Evolutionary conservation across 2,797 vertebrate genomes (phyloP), one percentile per base, ranked within the genome.

Genomic region (Paratrypauchen microcephalus): DNA sequence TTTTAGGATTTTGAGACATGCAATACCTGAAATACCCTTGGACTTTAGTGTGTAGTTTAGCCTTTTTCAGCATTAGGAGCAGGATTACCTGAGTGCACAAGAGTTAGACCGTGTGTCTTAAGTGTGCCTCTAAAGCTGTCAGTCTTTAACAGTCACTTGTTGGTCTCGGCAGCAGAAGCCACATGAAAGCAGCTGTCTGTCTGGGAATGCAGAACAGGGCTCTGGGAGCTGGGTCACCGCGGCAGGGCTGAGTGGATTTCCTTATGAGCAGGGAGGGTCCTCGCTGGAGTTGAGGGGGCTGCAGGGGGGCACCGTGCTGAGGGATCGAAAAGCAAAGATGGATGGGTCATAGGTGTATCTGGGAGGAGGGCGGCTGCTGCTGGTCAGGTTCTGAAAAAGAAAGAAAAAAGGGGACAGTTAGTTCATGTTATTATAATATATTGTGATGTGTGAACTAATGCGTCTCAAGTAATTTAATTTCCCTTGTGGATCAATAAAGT

Each of bases 281-380:
- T 96, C 95, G 1, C 91, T 93, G 2, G 93, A 91, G 73, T 91
- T 92, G 81, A 95, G 82, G 0, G 95, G 95, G 83, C 95, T 96
- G 89, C 95, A 92, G 23, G 95, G 94, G 65, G 94, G 95, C 76
- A 92, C 94, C 19, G 94, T 93, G 92, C 95, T 96, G 83, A 97
- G 84, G 58, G 96, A 95, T 47, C 94, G 94, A 90, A 97, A 97
- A 83, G 95, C 93, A 72, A 96, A 97, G 82, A 93, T 93, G 72
- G 96, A 95, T 32, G 96, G 95, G 73, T 97, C 95, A 2, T 95
- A 96, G 76, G 95, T 82, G 59, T 95, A 96, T 83, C 95, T 93
- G 72, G 95, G 89, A 0, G 92, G 83, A 0, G 95, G 93, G 58
- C 94, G 88, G 73, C 88, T 91, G 71, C 94, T 83, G 0, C 68